Evolutionary conservation across 1,140 invertebrate species (phyloP), one percentile per base, ranked within the genome.

Genomic region (Hyphantria cunea): DNA sequence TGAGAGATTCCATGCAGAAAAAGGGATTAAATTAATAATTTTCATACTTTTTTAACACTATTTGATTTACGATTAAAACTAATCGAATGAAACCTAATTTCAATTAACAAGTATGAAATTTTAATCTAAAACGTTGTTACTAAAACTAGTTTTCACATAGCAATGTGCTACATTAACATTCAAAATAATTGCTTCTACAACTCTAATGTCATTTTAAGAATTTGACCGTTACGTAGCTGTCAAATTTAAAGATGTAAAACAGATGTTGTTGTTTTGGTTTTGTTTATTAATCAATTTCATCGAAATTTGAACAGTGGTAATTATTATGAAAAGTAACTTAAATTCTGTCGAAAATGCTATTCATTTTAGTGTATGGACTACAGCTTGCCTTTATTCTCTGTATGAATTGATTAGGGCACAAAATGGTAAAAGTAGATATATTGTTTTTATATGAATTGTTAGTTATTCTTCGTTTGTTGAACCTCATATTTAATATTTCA

Each of bases 351-450:
- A 91, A 68, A 62, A 83, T 17, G 68, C 54, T 60, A 12, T 80
- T 33, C 86, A 82, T 72, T 84, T 89, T 68, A 61, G 59, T 70
- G 62, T 82, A 51, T 91, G 90, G 90, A 82, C 70, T 56, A 72
- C 55, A 41, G 79, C 82, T n/a, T 89, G 84, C 76, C 52, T 85
- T 39, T 90, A 74, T 64, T 84, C 83, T 33, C 59, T 91, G 11
- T 84, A 75, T 58, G 82, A 80, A 63, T 69, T 91, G 58, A 72
- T 79, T 66, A 31, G 68, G 62, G 76, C 81, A 59, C 83, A 87
- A 72, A 80, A 65, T 64, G 79, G 89, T 89, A 80, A 77, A 55
- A n/a, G n/a, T 52, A 37, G 14, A 0, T 25, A 5, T 31, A 25
- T 39, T 39, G 37, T 39, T 39, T 39, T 3, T 39, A 7, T 39